Base-by-base conservation (phyloP, 2,888 invertebrate species). In the Flabesymbios commensalis region DNA sequence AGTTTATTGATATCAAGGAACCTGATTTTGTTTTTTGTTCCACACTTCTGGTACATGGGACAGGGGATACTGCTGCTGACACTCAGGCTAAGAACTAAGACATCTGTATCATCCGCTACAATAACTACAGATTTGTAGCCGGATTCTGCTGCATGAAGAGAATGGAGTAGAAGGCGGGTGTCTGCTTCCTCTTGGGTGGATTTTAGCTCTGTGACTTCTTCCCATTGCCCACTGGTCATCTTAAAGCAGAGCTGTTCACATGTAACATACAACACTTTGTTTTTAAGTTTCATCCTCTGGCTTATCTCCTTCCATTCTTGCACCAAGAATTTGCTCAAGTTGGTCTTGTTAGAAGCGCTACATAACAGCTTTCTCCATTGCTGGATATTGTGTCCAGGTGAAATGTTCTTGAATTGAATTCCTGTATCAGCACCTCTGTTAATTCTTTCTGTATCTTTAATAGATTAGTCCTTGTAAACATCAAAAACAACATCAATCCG, bases 401-500 rank as follows among this genome's bases (percentile, higher is more conserved):
- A 28, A 49, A 49, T 49, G 31, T 49, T 49, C 14, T 7, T 49
- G 49, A 49, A 49, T 7, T 31, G 49, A 7, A 49, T 31, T 7
- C 28, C 49, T 14, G 7, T 31, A 14, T 31, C 49, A 5, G 49
- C 14, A 14, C 49, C 31, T 31, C 31, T 10, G 14, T 29, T 26
- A 10, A 22, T 7, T 49, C 61, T 52, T 43, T 67, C 61, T 22
- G 60, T 42, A 22, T 55, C 52, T 55, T 67, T 67, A 43, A 67
- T 68, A 22, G 61, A 64, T 59, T 41, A 39, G 10, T 64, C 58
- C 48, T 26, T 47, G 51, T 69, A 69, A 1, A 45, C 48, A 45
- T 69, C 63, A 53, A 69, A 69, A 22, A 69, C 62, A 19, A 67
- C 53, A 61, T 64, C 68, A 55, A 65, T 42, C 26, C 49, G 2